phyloP scores from a whole-genome alignment of 2,888 invertebrate species.

The Eristalis tenax region DNA sequence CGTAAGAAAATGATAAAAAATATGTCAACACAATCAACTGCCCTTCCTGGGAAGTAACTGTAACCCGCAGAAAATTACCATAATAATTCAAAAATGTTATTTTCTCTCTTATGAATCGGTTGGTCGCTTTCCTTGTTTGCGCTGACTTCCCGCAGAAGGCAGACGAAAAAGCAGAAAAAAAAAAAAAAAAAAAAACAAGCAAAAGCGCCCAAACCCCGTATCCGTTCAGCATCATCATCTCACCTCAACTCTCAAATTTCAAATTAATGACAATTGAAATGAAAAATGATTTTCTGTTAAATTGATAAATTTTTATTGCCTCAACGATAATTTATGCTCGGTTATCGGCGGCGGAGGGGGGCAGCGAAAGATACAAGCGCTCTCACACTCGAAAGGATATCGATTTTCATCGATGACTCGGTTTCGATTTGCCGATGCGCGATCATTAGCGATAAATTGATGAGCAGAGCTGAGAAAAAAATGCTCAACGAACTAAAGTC shows the following conservation, averaged over 20 bases:
- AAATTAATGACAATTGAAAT: conserved; percentile 70
- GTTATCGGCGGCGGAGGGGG: not conserved
- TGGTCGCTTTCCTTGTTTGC: no score
- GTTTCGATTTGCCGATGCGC: conserved; percentile 42
- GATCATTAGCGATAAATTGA: conserved; percentile 64
- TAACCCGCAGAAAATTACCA: not conserved
- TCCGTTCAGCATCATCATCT: not conserved
- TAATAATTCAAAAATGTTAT: not conserved
- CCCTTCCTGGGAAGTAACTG: not conserved
- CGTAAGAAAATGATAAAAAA: not conserved
- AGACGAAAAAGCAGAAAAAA: no score
- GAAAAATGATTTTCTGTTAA: conserved; percentile 65
- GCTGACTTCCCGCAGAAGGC: no score
- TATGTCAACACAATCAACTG: not conserved
- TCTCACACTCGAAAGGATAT: conserved; percentile 34
- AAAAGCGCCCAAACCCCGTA: no score
- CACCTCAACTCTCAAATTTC: conserved; percentile 55
- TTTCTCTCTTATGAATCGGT: not conserved
- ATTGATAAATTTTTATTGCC: conserved; percentile 66
- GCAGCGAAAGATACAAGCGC: conserved; percentile 26
- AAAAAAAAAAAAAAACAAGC: no score
- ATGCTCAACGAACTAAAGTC: not conserved
- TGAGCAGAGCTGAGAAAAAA: conserved; percentile 28
- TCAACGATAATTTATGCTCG: conserved; percentile 53
- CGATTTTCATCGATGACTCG: conserved; percentile 53